A percentile compares a stretch with the other conserved stretches of the same genome.
phyloP scores from a whole-genome alignment of 2,797 vertebrate genomes.

The Chiroxiphia lanceolata region DNA sequence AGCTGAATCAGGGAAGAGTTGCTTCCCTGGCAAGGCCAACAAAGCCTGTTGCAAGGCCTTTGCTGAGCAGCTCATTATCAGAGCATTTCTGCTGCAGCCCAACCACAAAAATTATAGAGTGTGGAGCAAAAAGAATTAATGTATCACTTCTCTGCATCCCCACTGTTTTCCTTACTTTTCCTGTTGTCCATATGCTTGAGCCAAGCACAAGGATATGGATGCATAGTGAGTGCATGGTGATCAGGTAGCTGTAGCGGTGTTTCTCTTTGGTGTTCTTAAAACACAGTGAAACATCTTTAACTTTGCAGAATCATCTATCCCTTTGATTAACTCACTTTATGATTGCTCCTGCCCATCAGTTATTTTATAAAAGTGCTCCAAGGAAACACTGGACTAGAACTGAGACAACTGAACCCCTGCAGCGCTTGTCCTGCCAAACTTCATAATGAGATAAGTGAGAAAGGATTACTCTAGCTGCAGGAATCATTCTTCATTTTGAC shows the following conservation, averaged over 20 bases:
- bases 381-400: background rate
- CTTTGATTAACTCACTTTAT: background rate
- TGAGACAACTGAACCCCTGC: background rate
- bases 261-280: background rate
- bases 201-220: background rate
- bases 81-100: background rate
- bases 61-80: accelerated
- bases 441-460: background rate
- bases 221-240: background rate
- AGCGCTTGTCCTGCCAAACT: background rate
- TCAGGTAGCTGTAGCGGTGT: background rate
- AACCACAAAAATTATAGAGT: background rate
- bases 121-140: background rate
- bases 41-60: background rate
- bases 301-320: background rate
- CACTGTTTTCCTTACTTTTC: background rate
- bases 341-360: background rate
- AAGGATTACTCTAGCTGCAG: background rate
- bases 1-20: background rate
- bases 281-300: background rate
- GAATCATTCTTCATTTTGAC: background rate
- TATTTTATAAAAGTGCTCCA: background rate
- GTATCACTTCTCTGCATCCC: background rate
- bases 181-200: background rate
- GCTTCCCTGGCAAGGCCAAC: background rate